phyloP scores from a whole-genome alignment of 2,113 vertebrate species.

The Engraulis encrasicolus region DNA sequence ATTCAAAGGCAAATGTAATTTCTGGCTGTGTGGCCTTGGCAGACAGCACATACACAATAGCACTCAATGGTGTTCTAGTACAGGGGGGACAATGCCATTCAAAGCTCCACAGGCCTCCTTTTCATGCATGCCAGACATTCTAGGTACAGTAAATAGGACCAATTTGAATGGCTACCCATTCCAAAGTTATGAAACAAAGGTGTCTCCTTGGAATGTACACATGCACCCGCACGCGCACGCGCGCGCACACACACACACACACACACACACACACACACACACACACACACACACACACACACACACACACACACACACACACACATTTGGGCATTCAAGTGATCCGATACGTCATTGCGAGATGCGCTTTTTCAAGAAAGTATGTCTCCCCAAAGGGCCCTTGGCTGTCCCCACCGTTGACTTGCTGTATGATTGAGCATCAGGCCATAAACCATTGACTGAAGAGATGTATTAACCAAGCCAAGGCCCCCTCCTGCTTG shows the following conservation, averaged over 20 bases:
- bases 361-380: background rate
- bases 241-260: background rate
- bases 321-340: background rate
- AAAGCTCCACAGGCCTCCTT: background rate
- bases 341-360: background rate
- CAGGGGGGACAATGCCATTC: background rate
- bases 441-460: background rate
- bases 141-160: background rate
- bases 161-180: background rate
- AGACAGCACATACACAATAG: background rate
- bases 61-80: background rate
- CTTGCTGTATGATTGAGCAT: background rate
- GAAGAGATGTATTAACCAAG: background rate
- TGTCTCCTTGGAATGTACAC: background rate
- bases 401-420: background rate
- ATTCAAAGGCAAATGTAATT: conserved; percentile 8
- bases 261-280: background rate
- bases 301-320: background rate
- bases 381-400: background rate
- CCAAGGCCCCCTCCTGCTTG: background rate
- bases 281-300: background rate
- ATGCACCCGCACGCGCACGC: no score
- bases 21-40: background rate
- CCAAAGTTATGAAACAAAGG: background rate
- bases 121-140: background rate